Evolutionary conservation across 2,888 invertebrate species (phyloP).

Genomic region (Tetranychus truncatus): DNA sequence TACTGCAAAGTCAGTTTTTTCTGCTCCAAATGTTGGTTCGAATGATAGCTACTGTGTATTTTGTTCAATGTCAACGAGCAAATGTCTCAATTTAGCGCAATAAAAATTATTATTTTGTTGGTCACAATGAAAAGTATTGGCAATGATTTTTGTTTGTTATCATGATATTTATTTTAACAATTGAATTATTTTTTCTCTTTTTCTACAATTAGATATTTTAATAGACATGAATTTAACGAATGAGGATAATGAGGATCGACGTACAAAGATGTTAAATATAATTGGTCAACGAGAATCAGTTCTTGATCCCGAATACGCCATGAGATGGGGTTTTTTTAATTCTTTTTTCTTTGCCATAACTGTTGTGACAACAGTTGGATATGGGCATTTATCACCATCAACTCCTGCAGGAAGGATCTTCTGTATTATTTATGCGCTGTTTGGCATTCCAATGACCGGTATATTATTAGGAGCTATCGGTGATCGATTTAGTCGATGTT

Average conservation of each 20-base stretch:
- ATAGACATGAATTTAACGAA: constrained; percentile 4
- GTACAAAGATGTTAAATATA: neutral
- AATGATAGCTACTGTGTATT: too few species aligned
- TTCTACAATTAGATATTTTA: neutral
- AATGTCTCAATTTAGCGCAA: too few species aligned
- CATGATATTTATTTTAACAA: too few species aligned
- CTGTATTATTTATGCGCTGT: constrained; percentile 67
- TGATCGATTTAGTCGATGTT: constrained; percentile 46
- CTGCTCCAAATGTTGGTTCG: too few species aligned
- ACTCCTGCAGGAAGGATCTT: constrained; percentile 57
- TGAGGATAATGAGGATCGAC: neutral
- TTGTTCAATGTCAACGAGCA: too few species aligned
- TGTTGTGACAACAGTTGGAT: constrained; percentile 76
- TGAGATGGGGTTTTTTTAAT: constrained; percentile 66
- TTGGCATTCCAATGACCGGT: constrained; percentile 69
- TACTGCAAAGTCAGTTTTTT: too few species aligned
- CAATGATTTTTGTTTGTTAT: too few species aligned
- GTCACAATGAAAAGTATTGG: too few species aligned
- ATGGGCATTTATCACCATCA: constrained; percentile 71
- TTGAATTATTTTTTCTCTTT: neutral
- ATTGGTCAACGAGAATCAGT: neutral
- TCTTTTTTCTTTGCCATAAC: constrained; percentile 78
- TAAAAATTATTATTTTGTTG: too few species aligned
- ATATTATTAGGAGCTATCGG: constrained; percentile 54
- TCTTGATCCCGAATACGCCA: neutral